Evolutionary conservation across 2,113 vertebrate genomes (phyloP).

Genomic region (Tragelaphus scriptus): DNA sequence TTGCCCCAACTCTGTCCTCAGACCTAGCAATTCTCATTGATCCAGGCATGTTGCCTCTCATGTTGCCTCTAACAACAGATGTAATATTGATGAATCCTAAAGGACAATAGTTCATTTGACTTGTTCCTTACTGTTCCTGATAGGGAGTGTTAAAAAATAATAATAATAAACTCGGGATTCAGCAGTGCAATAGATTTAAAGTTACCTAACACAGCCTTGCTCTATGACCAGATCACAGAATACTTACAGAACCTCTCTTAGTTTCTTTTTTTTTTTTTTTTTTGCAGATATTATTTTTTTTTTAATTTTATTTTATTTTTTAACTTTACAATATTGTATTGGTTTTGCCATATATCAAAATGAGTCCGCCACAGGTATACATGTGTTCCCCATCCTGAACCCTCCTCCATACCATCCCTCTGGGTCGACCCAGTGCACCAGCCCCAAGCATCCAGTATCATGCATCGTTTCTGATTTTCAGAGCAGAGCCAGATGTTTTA

Average conservation of each 20-base stretch:
- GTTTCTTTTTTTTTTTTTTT: neutral
- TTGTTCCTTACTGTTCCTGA: neutral
- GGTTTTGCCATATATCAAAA: no score
- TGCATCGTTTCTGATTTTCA: neutral
- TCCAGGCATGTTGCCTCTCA: neutral
- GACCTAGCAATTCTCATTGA: neutral
- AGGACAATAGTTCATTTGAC: neutral
- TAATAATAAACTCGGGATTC: neutral
- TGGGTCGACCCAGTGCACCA: no score
- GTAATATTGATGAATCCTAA: neutral
- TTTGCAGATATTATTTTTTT: no score
- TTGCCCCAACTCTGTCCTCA: neutral
- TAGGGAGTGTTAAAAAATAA: neutral
- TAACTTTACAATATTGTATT: no score
- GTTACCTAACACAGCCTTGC: neutral
- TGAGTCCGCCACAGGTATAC: no score
- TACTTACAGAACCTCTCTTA: neutral
- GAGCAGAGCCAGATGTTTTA: neutral
- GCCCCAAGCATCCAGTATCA: no score
- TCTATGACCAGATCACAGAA: neutral
- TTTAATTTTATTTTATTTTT: no score
- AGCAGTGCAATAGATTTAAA: neutral
- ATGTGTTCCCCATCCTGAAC: no score
- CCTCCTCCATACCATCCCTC: no score
- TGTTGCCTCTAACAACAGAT: neutral